Percentiles rank a stretch among this genome's conserved stretches.
Conservation (phyloP, 2,797 vertebrate genomes). For the Varecia variegata region DNA sequence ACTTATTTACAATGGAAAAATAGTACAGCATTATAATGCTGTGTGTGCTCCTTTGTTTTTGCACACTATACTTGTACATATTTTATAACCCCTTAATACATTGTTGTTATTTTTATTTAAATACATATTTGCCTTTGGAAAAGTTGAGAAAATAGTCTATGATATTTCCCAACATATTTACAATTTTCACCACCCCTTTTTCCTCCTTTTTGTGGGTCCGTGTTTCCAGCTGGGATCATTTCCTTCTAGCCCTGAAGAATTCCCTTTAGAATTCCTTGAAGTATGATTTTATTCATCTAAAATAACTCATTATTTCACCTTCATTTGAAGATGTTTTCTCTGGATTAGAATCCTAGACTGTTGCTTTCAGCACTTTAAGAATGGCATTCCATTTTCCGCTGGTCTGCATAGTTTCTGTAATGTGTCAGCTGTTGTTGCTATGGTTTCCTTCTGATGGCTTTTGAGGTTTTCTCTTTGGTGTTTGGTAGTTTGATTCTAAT, state of each 20-base stretch:
- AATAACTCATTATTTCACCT: too few species aligned
- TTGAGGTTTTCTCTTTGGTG: not conserved
- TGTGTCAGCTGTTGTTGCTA: not conserved
- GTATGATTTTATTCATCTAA: too few species aligned
- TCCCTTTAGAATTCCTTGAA: not conserved
- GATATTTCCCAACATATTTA: not conserved
- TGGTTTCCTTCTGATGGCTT: not conserved
- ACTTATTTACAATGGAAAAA: not conserved
- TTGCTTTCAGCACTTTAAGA: too few species aligned
- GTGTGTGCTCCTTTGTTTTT: not conserved
- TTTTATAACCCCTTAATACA: not conserved
- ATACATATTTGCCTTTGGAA: not conserved
- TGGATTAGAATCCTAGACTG: not conserved
- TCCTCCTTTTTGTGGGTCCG: accelerated
- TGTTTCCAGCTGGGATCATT: not conserved
- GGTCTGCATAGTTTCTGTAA: too few species aligned
- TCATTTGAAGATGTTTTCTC: not conserved
- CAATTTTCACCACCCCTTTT: not conserved
- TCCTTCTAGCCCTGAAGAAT: not conserved
- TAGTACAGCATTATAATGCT: not conserved
- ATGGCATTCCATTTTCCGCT: accelerated
- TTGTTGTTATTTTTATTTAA: not conserved
- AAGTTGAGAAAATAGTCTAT: not conserved
- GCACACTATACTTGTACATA: too few species aligned
- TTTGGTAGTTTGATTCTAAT: not conserved